phyloP scores from a whole-genome alignment of 2,113 vertebrate species.

The Gavialis gangeticus region DNA sequence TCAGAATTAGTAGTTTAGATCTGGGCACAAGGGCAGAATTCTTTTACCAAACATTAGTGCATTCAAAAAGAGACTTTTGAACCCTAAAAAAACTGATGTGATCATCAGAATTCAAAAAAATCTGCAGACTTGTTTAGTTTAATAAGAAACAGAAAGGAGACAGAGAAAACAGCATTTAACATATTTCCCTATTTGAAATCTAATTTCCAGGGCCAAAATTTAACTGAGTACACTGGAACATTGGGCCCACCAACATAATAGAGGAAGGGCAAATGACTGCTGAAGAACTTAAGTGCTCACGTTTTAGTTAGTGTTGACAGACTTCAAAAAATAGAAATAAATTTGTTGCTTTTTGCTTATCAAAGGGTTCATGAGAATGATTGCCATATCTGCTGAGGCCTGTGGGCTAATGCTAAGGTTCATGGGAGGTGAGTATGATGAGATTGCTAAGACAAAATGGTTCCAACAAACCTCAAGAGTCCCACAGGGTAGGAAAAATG shows the following conservation, averaged over 20 bases:
- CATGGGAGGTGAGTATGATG: background rate
- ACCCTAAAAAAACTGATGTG: rapidly evolving
- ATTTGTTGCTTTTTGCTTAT: background rate
- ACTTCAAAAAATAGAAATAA: background rate
- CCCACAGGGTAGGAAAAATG: background rate
- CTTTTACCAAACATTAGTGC: background rate
- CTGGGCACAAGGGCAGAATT: background rate
- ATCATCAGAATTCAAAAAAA: background rate
- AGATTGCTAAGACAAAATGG: background rate
- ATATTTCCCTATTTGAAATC: background rate
- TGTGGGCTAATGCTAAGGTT: background rate
- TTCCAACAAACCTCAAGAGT: background rate
- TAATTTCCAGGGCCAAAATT: background rate
- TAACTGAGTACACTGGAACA: background rate
- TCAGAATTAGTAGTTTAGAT: background rate
- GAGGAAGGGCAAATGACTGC: background rate
- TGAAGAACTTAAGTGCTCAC: background rate
- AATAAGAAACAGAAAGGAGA: background rate
- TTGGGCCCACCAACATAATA: background rate
- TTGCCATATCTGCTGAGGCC: background rate
- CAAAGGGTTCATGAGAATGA: background rate
- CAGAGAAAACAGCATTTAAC: background rate
- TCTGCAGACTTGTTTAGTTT: background rate
- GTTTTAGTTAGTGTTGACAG: background rate
- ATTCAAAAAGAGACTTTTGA: background rate